Conservation (phyloP, 2,888 invertebrate genomes). For the Dryococelus australis region DNA sequence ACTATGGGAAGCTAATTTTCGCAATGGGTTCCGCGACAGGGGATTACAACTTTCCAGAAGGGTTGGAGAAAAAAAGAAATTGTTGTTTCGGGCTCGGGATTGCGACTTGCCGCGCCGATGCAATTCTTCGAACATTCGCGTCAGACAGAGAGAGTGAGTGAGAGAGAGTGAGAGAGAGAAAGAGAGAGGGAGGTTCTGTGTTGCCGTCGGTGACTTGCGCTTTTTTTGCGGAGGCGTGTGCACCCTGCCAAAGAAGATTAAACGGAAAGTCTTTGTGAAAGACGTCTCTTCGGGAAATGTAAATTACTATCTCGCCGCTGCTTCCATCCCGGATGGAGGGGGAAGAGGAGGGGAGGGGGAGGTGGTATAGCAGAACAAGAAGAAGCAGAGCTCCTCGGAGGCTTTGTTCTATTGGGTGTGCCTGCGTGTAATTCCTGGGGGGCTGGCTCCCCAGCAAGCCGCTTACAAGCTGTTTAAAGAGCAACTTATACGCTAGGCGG, state of each 20-base stretch:
- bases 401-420: not conserved
- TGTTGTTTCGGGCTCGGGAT: not conserved
- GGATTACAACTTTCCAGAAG: not conserved
- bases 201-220: not conserved
- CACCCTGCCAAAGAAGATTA: not conserved
- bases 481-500: not conserved
- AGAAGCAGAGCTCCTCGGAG: not conserved
- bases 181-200: not conserved
- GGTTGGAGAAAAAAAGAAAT: not conserved
- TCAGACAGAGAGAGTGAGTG: not conserved
- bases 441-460: not conserved
- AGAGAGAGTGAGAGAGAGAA: too few relatives aligned
- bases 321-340: not conserved
- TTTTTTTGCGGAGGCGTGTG: not conserved
- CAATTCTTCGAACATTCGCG: not conserved
- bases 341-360: not conserved
- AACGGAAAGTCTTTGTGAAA: not conserved
- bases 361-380: not conserved
- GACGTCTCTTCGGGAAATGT: conserved; percentile 13
- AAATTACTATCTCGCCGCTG: not conserved
- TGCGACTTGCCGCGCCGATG: not conserved
- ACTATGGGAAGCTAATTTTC: not conserved
- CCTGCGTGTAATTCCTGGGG: not conserved
- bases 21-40: not conserved
- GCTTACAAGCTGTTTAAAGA: not conserved